Evolutionary conservation across 1,140 invertebrate genomes (phyloP).

Genomic region (Dendroctonus ponderosae): DNA sequence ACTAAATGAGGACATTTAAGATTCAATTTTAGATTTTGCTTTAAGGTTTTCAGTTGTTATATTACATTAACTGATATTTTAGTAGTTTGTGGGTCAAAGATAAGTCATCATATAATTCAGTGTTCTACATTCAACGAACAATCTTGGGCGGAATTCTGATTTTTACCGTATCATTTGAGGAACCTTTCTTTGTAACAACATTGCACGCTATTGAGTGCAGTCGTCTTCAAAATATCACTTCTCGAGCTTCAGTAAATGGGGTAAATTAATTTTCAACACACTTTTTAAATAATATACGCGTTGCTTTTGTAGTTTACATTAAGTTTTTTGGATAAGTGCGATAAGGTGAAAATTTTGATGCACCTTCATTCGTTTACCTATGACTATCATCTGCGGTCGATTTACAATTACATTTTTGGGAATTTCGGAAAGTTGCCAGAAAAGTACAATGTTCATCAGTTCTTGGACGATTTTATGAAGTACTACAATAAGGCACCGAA

Average conservation of each 20-base stretch:
- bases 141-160: conserved; percentile 67
- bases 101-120: conserved; percentile 47
- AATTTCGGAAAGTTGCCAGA: conserved; percentile 59
- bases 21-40: too few relatives aligned
- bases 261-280: conserved; percentile 43
- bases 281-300: conserved; percentile 4
- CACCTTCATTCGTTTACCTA: conserved; percentile 88
- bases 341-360: conserved; percentile 70
- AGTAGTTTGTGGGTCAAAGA: conserved; percentile 41
- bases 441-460: conserved; percentile 74
- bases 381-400: conserved; percentile 78
- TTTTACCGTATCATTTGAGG: conserved; percentile 68
- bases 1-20: too few relatives aligned
- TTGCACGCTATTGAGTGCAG: conserved; percentile 69
- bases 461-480: conserved; percentile 79
- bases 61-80: conserved; percentile 3
- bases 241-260: conserved; percentile 57
- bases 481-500: conserved; percentile 83
- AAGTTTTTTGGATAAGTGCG: conserved; percentile 75
- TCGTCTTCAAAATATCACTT: conserved; percentile 59
- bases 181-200: conserved; percentile 76
- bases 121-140: conserved; percentile 68
- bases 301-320: conserved; percentile 61
- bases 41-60: too few relatives aligned
- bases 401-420: conserved; percentile 70